Conservation (phyloP, 2,113 vertebrate species). For the Pelusios castaneus region DNA sequence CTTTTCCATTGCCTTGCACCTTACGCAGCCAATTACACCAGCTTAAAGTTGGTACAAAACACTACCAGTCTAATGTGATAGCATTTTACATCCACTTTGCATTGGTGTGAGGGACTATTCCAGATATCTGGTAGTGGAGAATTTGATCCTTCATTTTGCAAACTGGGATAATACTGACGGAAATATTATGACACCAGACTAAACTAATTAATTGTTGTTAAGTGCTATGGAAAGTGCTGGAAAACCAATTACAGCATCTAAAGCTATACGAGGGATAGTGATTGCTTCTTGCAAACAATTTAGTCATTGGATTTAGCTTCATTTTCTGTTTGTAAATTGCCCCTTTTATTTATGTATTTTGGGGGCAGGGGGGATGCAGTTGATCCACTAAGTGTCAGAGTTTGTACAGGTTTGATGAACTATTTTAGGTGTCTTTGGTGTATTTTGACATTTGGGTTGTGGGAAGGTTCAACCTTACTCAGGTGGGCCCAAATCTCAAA, state of each 20-base stretch:
- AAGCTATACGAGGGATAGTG: too few species aligned
- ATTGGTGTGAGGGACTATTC: too few species aligned
- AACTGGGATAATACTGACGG: background rate
- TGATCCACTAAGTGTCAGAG: too few species aligned
- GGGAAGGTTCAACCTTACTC: background rate
- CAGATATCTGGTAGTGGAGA: too few species aligned
- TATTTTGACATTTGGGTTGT: background rate
- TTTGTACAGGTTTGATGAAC: background rate
- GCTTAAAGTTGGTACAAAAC: too few species aligned
- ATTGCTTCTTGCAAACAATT: too few species aligned
- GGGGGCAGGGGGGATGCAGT: too few species aligned
- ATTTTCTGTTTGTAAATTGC: background rate
- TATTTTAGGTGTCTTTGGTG: too few species aligned
- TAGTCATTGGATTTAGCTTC: too few species aligned
- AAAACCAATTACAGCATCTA: background rate
- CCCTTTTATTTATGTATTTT: fast-evolving
- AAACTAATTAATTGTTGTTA: background rate
- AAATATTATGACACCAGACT: background rate
- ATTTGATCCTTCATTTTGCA: too few species aligned
- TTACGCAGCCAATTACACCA: too few species aligned
- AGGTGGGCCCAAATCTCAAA: background rate
- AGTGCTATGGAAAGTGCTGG: background rate
- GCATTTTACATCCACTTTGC: background rate
- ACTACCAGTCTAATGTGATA: background rate
- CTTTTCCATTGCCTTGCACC: background rate